A percentile compares a stretch with the other conserved stretches of the same genome.
phyloP scores from a whole-genome alignment of 2,888 invertebrate species.

The Pristionchus arcanus region DNA sequence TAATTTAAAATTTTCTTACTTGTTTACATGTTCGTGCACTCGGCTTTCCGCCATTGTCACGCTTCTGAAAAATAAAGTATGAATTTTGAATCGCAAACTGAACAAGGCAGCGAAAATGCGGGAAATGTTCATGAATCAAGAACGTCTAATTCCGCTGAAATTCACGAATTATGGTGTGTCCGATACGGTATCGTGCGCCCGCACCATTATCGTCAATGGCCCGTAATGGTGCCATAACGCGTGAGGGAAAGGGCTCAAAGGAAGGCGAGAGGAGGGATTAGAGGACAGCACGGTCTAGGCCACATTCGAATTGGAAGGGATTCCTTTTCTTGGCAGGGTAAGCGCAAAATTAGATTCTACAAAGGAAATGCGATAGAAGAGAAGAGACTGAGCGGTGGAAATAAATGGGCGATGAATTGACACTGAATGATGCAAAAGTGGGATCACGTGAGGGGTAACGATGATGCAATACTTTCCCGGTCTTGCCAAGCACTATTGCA shows the following conservation, averaged over 20 bases:
- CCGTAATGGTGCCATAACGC: no score
- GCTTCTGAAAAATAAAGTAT: neutral
- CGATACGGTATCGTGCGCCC: neutral
- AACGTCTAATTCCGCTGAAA: neutral
- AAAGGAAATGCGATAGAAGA: neutral
- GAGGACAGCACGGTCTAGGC: no score
- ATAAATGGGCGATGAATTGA: neutral
- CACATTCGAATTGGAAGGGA: no score
- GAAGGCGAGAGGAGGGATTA: no score
- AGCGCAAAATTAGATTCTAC: neutral
- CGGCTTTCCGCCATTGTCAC: neutral
- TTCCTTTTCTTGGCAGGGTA: neutral
- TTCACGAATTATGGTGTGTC: neutral
- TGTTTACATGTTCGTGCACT: conserved; percentile 19
- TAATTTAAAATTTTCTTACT: neutral
- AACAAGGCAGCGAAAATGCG: neutral
- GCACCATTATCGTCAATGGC: no score
- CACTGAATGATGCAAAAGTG: conserved; percentile 15
- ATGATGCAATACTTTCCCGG: neutral
- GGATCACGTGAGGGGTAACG: conserved; percentile 2
- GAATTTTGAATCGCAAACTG: neutral
- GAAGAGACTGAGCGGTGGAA: neutral
- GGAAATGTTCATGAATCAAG: neutral
- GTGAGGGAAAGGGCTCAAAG: neutral
- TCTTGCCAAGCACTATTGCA: neutral